phyloP scores from a whole-genome alignment of 1,140 invertebrate genomes.

The Liolophura sinensis region DNA sequence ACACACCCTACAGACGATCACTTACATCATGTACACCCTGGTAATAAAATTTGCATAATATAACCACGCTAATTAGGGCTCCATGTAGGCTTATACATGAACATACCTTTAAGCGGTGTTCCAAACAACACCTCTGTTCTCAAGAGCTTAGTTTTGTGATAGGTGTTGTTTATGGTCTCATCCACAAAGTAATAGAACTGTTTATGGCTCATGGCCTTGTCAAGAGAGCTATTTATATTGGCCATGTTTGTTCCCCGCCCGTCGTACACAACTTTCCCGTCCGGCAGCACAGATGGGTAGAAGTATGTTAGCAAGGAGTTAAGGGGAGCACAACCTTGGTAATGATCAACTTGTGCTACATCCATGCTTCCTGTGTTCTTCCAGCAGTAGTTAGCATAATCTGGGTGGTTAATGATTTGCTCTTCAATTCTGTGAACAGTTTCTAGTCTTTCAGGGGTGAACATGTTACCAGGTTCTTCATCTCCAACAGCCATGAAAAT shows the following conservation, averaged over 20 bases:
- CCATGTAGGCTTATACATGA: neutral
- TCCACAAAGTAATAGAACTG: constrained; percentile 52
- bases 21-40: too few relatives aligned
- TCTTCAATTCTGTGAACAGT: constrained; percentile 43
- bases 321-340: constrained; percentile 40
- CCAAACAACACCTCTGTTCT: constrained; percentile 50
- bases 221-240: constrained; percentile 41
- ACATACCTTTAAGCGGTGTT: constrained; percentile 42
- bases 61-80: neutral
- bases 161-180: constrained; percentile 42
- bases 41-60: too few relatives aligned
- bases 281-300: constrained; percentile 36
- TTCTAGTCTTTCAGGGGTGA: constrained; percentile 41
- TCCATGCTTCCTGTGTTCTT: constrained; percentile 20
- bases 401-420: constrained; percentile 32
- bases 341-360: constrained; percentile 18
- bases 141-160: constrained; percentile 35
- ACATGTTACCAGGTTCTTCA: constrained; percentile 39
- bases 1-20: too few relatives aligned
- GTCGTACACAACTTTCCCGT: constrained; percentile 35
- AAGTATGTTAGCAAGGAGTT: constrained; percentile 52
- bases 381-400: constrained; percentile 43
- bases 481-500: constrained; percentile 32
- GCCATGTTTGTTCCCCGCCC: constrained; percentile 35
- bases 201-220: constrained; percentile 43